Evolutionary conservation across 1,140 invertebrate genomes (phyloP).

Genomic region (Carposina sasakii): DNA sequence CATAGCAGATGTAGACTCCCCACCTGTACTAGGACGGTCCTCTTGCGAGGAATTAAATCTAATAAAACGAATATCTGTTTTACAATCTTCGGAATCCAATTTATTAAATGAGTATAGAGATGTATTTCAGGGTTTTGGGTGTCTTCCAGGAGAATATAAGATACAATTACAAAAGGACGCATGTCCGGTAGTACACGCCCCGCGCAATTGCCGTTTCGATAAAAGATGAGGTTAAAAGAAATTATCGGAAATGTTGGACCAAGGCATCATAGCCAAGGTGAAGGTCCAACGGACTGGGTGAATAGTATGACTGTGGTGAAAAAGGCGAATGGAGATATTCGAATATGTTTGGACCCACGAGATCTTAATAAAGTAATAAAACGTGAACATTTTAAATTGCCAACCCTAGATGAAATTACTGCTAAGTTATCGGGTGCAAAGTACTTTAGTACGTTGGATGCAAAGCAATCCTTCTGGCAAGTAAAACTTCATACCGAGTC

Average conservation of each 20-base stretch:
- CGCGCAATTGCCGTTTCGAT: slow-evolving; percentile 3
- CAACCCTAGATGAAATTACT: slow-evolving; percentile 13
- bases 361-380: slow-evolving; percentile 63
- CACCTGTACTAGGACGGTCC: background rate
- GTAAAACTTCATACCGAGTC: slow-evolving; percentile 24
- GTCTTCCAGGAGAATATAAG: slow-evolving; percentile 4
- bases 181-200: slow-evolving; percentile 5
- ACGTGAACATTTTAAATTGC: slow-evolving; percentile 47
- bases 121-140: slow-evolving; percentile 2
- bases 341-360: slow-evolving; percentile 67
- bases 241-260: background rate
- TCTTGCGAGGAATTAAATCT: slow-evolving; percentile 3
- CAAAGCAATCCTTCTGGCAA: slow-evolving; percentile 35
- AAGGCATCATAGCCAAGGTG: slow-evolving; percentile 10
- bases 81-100: background rate
- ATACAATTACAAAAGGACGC: background rate
- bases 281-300: slow-evolving; percentile 62
- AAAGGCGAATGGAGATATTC: slow-evolving; percentile 56
- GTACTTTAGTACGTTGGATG: slow-evolving; percentile 2
- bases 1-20: slow-evolving; percentile 1
- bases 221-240: slow-evolving; percentile 2
- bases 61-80: background rate
- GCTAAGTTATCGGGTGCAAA: slow-evolving; percentile 1
- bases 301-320: slow-evolving; percentile 54
- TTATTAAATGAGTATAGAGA: background rate